Evolutionary conservation across 2,888 invertebrate species (phyloP), one percentile per base, ranked within the genome.

Genomic region (Sphaerophoria rueppellii): DNA sequence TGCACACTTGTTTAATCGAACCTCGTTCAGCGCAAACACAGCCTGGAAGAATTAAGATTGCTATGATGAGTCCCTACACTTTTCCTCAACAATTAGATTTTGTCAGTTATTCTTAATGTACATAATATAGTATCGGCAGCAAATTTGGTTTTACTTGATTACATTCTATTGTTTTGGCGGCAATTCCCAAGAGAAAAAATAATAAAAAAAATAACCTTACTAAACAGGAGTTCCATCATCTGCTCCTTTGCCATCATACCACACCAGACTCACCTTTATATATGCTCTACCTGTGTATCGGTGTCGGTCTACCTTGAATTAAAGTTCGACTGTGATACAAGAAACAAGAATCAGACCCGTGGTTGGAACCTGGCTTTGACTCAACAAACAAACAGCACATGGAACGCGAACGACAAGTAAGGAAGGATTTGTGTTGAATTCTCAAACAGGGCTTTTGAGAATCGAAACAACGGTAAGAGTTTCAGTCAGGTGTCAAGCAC

Each of bases 401-500:
- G 48, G 46, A 34, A 63, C 34, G 40, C 14, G 40, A 4, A 11
- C 35, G 4, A n/a, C 16, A 35, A 65, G 50, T 16, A 63, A 63
- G 14, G 77, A 79, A 79, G 63, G 90, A 88, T 88, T 89, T 87
- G 88, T 87, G 88, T 90, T 89, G 89, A 88, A 89, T 89, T 90
- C 88, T 89, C 89, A 89, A 89, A 87, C 78, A 81, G 43, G 80
- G 67, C 74, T 77, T 90, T 90, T 89, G 89, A 90, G 90, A 90
- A 90, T 88, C 87, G 88, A 88, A 88, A 88, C 88, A 90, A 88
- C 88, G 88, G 88, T 87, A 86, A 89, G 89, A 90, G 89, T 90
- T 90, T 92, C 91, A 92, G 91, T 92, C 91, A 91, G 91, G 90
- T 92, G 91, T 91, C 90, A 90, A 91, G 91, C 92, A 91, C 91